Conservation (phyloP, 2,797 vertebrate species). For the Schizopygopsis pylzovi region DNA sequence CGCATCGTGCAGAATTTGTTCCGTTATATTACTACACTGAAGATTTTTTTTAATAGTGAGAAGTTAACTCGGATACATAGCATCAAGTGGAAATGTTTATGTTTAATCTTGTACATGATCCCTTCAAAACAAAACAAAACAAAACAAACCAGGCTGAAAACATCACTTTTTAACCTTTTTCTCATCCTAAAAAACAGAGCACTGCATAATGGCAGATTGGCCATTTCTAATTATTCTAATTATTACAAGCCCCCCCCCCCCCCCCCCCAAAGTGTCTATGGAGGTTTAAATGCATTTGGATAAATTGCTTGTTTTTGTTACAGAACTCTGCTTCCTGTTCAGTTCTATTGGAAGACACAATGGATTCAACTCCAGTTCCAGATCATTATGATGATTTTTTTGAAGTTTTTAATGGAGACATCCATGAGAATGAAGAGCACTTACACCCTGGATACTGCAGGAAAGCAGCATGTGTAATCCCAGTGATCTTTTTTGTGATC, state of each 20-base stretch:
- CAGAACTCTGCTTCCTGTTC: background rate
- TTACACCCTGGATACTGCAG: background rate
- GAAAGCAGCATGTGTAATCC: constrained; percentile 54
- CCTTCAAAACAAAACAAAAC: too few relatives aligned
- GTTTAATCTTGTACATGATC: background rate
- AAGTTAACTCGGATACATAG: too few relatives aligned
- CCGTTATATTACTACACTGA: background rate
- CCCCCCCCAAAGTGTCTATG: too few relatives aligned
- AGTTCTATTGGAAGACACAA: background rate
- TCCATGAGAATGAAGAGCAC: too few relatives aligned
- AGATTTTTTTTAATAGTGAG: background rate
- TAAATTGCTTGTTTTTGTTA: constrained; percentile 1
- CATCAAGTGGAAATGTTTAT: background rate
- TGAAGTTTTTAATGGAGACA: too few relatives aligned
- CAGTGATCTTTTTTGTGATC: constrained; percentile 71
- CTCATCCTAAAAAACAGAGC: too few relatives aligned
- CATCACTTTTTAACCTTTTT: too few relatives aligned
- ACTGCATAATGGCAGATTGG: too few relatives aligned
- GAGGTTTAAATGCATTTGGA: background rate
- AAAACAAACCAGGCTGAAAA: too few relatives aligned
- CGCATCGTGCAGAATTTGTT: background rate
- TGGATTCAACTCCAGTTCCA: rapidly evolving
- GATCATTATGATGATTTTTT: too few relatives aligned
- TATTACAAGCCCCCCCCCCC: too few relatives aligned
- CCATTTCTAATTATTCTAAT: too few relatives aligned